Percentiles rank a stretch among this genome's conserved stretches.
Conservation (phyloP, 53 echinoderm and acorn worm species). For the Zoroaster sp. region DNA sequence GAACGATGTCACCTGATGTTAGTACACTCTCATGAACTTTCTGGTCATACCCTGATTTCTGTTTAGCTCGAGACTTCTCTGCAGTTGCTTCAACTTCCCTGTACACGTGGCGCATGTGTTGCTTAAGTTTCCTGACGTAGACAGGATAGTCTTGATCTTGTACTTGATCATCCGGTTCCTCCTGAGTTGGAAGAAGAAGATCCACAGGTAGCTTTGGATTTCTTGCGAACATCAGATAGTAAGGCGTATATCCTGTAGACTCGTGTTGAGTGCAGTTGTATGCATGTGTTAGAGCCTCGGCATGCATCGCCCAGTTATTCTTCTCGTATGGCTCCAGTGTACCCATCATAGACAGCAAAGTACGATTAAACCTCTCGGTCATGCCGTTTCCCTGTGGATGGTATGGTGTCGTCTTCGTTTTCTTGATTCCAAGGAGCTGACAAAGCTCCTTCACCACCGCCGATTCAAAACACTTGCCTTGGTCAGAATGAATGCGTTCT, state of each 20-base stretch:
- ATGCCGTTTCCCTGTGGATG: conserved; percentile 32
- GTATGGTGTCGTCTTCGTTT: background rate
- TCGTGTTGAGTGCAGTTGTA: conserved; percentile 44
- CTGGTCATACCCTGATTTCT: background rate
- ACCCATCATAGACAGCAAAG: conserved; percentile 6
- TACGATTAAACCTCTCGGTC: conserved; percentile 7
- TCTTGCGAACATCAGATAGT: conserved; percentile 15
- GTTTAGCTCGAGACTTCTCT: background rate
- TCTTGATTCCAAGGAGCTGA: background rate
- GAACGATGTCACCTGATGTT: background rate
- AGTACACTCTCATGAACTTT: background rate
- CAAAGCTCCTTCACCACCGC: background rate
- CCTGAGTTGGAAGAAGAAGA: background rate
- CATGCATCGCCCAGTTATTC: background rate
- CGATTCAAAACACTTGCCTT: too few species aligned
- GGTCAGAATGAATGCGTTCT: too few species aligned
- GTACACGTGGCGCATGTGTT: too few species aligned
- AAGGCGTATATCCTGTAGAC: conserved; percentile 9
- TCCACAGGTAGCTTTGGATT: background rate
- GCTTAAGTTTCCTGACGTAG: background rate
- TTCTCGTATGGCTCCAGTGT: conserved; percentile 8
- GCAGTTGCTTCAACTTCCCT: background rate
- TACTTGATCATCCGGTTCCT: background rate
- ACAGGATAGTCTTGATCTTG: background rate
- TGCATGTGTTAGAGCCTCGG: background rate